Evolutionary conservation across 2,113 vertebrate species (phyloP), one percentile per base, ranked within the genome.

Genomic region (Hydrochoerus hydrochaeris): DNA sequence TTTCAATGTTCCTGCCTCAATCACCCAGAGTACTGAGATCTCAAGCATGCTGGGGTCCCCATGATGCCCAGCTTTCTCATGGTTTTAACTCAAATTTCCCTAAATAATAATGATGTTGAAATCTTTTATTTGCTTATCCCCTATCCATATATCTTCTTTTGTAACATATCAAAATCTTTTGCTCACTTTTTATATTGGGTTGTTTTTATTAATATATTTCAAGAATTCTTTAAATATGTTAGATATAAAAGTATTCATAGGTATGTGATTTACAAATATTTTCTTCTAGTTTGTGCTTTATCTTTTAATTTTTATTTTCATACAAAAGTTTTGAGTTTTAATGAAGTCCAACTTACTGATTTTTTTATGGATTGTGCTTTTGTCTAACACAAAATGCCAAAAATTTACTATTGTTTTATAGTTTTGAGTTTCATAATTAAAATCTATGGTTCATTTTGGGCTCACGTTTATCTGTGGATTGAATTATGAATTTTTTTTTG

Each of bases 211-310:
- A 41, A 12, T 69, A 2, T 73, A 41, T 57, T 93, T 82, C 69
- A 19, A 88, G 44, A 93, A 92, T 91, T 80, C 3, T 75, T 93
- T 63, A 30, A 69, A 32, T 52, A 58, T 65, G 62, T 67, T 46
- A n/a, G 14, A 81, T 57, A 91, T 28, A 80, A 80, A 75, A 81
- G 38, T 60, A 85, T 90, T 49, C 49, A 81, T 38, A 82, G 22
- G 54, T 96, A 54, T 32, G 52, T 89, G 54, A 85, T 80, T 88
- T 95, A 13, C 38, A 94, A 90, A 91, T 41, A 73, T 78, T 60
- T 88, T 77, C n/a, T 67, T 87, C 38, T n/a, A 54, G 10, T 86
- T 35, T 84, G 14, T 82, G 32, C 24, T 83, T 94, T 92, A 54
- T 9, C 46, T 63, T 71, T 22, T 83, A 69, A 69, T 69, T 69